Conservation (phyloP, 2,888 invertebrate genomes). For the Dryobota labecula region DNA sequence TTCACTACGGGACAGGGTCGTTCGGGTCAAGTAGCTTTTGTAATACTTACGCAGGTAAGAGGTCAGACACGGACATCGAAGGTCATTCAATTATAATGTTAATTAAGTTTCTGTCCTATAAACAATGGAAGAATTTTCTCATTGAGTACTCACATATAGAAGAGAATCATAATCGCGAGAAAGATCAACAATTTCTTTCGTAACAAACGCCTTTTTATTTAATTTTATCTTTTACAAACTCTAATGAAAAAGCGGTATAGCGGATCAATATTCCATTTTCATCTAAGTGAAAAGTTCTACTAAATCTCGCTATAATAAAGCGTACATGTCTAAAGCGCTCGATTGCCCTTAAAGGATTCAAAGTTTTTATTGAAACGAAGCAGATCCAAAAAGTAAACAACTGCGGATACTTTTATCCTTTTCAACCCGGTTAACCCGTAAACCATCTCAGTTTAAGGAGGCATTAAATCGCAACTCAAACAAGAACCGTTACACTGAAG, state of each 20-base stretch:
- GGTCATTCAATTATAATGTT: constrained; percentile 48
- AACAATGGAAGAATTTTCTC: not conserved
- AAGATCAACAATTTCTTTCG: constrained; percentile 32
- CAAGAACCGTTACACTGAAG: constrained; percentile 90
- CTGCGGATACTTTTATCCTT: constrained; percentile 87
- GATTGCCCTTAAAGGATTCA: constrained; percentile 82
- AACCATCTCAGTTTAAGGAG: constrained; percentile 91
- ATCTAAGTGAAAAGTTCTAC: constrained; percentile 66
- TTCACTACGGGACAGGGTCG: constrained; percentile 54
- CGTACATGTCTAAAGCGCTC: constrained; percentile 73
- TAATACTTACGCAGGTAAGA: constrained; percentile 56
- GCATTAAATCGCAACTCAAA: constrained; percentile 91
- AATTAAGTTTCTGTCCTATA: constrained; percentile 27
- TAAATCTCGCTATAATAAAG: constrained; percentile 71
- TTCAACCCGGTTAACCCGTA: constrained; percentile 89
- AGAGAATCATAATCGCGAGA: constrained; percentile 13
- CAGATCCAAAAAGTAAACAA: constrained; percentile 87
- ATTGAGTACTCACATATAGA: not conserved
- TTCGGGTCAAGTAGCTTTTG: constrained; percentile 67
- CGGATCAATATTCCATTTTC: constrained; percentile 68
- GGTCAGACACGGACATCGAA: constrained; percentile 27
- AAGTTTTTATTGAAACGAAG: constrained; percentile 85
- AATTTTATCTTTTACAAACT: constrained; percentile 49
- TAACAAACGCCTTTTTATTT: constrained; percentile 38
- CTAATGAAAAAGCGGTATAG: constrained; percentile 59